These are phyloP conservation scores for Drosophila elegans DNA, from an alignment of 1,140 invertebrate species.

Conservation along the genomic window DNA sequence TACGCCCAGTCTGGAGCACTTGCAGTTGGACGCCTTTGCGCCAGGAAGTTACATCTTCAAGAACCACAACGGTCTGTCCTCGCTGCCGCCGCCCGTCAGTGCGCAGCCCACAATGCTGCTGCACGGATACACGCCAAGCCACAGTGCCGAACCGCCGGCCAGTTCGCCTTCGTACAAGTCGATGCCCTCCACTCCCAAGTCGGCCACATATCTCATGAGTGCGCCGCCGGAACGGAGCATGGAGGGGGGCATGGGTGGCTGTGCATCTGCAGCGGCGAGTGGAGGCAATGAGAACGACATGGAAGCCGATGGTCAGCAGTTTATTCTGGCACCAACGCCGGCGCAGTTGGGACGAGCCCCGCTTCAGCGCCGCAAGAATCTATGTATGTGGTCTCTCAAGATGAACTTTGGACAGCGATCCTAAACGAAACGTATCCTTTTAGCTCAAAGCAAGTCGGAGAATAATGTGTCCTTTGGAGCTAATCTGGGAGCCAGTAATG, in stretches of 20 bases:
- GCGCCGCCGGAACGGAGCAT: slow-evolving; percentile 61
- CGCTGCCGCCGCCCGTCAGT: slow-evolving; percentile 53
- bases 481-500: slow-evolving; percentile 54
- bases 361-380: slow-evolving; percentile 88
- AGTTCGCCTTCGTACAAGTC: slow-evolving; percentile 76
- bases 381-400: slow-evolving; percentile 55
- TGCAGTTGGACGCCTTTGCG: slow-evolving; percentile 58
- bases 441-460: slow-evolving; percentile 75
- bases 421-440: not conserved
- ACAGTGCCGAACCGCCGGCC: slow-evolving; percentile 49
- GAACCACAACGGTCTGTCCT: slow-evolving; percentile 68
- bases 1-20: slow-evolving; percentile 55
- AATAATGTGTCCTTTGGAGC: slow-evolving; percentile 45
- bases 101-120: slow-evolving; percentile 70
- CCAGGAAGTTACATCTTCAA: slow-evolving; percentile 64
- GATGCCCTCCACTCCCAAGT: slow-evolving; percentile 80
- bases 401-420: no score
- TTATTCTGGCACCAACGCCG: slow-evolving; percentile 96
- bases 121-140: slow-evolving; percentile 67
- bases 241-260: slow-evolving; percentile 26
- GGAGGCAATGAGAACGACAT: slow-evolving; percentile 84
- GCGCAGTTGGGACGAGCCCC: slow-evolving; percentile 95
- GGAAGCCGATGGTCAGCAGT: slow-evolving; percentile 86
- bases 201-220: slow-evolving; percentile 64
- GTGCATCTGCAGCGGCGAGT: slow-evolving; percentile 11